Evolutionary conservation across 1,140 invertebrate genomes (phyloP), one percentile per base, ranked within the genome.

Genomic region (Meloidogyne floridensis): DNA sequence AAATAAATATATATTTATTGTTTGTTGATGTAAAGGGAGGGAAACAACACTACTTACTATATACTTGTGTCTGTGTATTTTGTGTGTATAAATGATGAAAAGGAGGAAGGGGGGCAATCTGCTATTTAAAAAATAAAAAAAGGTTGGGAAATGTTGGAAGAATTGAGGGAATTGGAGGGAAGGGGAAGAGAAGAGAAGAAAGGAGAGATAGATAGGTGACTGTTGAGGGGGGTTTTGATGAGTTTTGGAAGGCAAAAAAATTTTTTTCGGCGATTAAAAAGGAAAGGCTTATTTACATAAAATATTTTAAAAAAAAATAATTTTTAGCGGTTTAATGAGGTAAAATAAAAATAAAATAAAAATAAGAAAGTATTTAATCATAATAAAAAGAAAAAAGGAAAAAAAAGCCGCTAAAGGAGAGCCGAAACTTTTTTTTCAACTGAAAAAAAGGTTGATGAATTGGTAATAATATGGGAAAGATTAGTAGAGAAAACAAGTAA

Each of bases 241-340:
- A n/a, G 59, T 47, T 32, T 32, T n/a, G n/a, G 59, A 65, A 65
- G 15, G 15, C 2, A 59, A 6, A 15, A 59, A 4, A 4, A 65
- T 65, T 65, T 65, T 18, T 47, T 65, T 65, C 59, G 59, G 59
- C 7, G n/a, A 65, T n/a, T 15, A 65, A 65, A 65, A 65, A 47
- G 5, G 2, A 47, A 65, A 65, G 59, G 59, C 59, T 65, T 65
- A 65, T 65, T 65, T 65, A 65, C 59, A 65, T 65, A 65, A 65
- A 59, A 15, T 59, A 15, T 15, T 15, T 56, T 2, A 2, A 0
- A 7, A 65, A 54, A 13, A 54, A 54, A 47, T 47, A 11, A 54
- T 54, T 65, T 65, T 65, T 65, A 59, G 56, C 15, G 56, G 56
- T 65, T 65, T 65, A 65, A 65, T 65, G 59, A 65, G 59, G 59